Base-by-base conservation (phyloP, 2,113 vertebrate genomes). In the Echinops telfairi region DNA sequence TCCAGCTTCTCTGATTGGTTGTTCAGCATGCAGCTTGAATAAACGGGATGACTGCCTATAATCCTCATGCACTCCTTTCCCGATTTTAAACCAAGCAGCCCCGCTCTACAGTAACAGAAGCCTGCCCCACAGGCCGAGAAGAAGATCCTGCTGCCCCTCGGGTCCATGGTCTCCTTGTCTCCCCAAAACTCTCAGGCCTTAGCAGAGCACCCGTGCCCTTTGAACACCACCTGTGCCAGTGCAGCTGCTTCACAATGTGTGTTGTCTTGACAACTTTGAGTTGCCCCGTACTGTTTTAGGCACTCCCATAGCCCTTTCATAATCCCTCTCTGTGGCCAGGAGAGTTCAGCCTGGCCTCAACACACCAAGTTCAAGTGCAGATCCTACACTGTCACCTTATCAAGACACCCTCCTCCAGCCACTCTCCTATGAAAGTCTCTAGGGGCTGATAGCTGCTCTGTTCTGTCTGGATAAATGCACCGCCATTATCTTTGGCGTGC, bases 381-480 rank as follows among this genome's bases (percentile, higher is more conserved):
- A 25, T 47, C n/a, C n/a, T 76, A 4, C 20, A 38, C 1, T 4
- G 25, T 84, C 57, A 58, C 57, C 66, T 79, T 81, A 15, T 79
- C 29, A 43, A 53, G 2, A 31, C 68, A 25, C 70, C n/a, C 53
- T 75, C 31, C 80, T 66, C 20, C 23, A 68, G 57, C 64, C n/a
- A 33, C n/a, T 25, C 33, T 58, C 60, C 40, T 31, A 0, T 5
- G 71, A 12, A 60, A 53, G 7, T 47, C 80, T 31, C 2, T n/a
- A 23, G 29, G 60, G 58, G 66, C 47, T 29, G 23, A 66, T 17
- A 43, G 29, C 81, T 76, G 86, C 16, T 58, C 57, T 88, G 86
- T 15, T 81, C 31, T 68, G n/a, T 43, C 25, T 83, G 75, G 94
- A 91, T 94, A 95, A 92, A 57, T 36, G 20, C 23, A 40, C 36